Percentiles rank a stretch among this genome's conserved stretches.
Evolutionary conservation across 2,797 vertebrate species (phyloP).

Genomic region (Okamejei kenojei): DNA sequence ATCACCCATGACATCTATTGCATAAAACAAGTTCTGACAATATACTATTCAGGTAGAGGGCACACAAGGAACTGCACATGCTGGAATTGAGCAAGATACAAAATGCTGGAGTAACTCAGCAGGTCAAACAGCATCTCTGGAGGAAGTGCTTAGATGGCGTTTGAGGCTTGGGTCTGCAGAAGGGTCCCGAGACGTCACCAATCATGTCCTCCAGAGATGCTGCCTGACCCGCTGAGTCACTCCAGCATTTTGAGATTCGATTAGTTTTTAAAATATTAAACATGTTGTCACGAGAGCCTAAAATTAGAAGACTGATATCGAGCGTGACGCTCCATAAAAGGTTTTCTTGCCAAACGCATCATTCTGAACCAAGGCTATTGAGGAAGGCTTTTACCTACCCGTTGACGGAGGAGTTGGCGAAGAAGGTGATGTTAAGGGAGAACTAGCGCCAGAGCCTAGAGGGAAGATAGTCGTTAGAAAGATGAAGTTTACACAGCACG

Average conservation of each 20-base stretch:
- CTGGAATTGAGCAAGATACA: no score
- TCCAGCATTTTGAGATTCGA: neutral
- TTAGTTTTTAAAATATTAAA: neutral
- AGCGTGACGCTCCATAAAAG: neutral
- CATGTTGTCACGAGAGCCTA: neutral
- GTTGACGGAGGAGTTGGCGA: constrained; percentile 80
- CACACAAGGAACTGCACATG: no score
- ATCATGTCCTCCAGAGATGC: no score
- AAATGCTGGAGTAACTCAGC: no score
- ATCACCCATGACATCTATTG: neutral
- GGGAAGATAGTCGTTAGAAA: neutral
- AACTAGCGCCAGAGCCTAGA: constrained; percentile 92
- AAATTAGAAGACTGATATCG: neutral
- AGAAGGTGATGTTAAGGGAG: constrained; percentile 81
- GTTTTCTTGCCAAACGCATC: neutral
- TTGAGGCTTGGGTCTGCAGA: no score
- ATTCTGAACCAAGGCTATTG: neutral
- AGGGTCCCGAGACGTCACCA: no score
- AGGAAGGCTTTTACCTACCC: constrained; percentile 22
- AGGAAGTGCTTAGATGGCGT: no score
- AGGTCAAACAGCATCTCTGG: no score
- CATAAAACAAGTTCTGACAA: no score
- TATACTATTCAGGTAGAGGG: no score
- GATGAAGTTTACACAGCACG: neutral
- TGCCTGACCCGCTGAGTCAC: no score